Base-by-base conservation (phyloP, 2,888 invertebrate genomes). In the Chirona hameri region DNA sequence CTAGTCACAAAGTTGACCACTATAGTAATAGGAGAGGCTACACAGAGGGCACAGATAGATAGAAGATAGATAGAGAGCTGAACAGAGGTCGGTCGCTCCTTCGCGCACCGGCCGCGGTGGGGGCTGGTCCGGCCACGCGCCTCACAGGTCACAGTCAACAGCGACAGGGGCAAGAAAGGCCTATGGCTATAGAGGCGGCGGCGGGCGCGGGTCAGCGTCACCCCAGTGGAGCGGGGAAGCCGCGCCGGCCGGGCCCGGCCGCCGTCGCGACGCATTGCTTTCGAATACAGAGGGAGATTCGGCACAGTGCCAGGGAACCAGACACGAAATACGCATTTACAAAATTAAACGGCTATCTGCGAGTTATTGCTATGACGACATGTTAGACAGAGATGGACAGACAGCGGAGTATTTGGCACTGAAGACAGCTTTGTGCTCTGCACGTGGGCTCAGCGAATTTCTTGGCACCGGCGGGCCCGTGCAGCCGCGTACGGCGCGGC, bases 21-120 rank as follows among this genome's bases (percentile, higher is more conserved):
- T 76, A 76, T 76, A 76, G 76, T 76, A 76, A 76, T 76, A 76
- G 76, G 76, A 76, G 76, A 72, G 39, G 21, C 76, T 76, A 76
- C 76, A 76, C 76, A 46, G 76, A 76, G 76, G 76, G 76, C 46
- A 46, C 39, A 76, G 76, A 29, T 15, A 76, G 76, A 76, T 9
- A 46, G 46, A 76, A 76, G 76, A 76, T 9, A 46, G 46, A 76
- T 18, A 72, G 72, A 39, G 29, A 27, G 31, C 31, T 72, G 72
- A 76, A 76, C 76, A 46, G 46, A 76, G 46, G 76, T 39, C 27
- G 39, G 39, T 39, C 39, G 31, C 31, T 31, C 31, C 31, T 31
- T 0, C 27, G 57, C 21, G 18, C n/a, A 24, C n/a, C 21, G 27
- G 46, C 79, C 79, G 79, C 79, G 46, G 39, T 12, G 31, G 60